A percentile compares a stretch with the other conserved stretches of the same genome.
Evolutionary conservation across 2,888 invertebrate species (phyloP).

Genomic region (Drosophila tanythrix): DNA sequence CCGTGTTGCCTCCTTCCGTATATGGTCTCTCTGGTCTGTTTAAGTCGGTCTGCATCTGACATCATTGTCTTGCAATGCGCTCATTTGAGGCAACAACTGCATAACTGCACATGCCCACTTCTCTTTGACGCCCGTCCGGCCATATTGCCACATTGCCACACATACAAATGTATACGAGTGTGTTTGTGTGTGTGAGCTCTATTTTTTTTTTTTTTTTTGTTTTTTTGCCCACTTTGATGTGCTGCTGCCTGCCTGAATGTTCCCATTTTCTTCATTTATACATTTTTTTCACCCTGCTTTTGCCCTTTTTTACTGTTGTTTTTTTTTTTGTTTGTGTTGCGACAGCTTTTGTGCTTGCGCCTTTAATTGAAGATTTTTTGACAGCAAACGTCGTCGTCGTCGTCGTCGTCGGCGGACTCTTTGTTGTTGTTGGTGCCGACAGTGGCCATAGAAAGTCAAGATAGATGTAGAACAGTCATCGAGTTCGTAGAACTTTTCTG

Average conservation of each 20-base stretch:
- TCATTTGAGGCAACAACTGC: constrained; percentile 67
- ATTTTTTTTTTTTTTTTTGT: background rate
- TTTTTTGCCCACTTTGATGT: constrained; percentile 10
- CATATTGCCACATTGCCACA: constrained; percentile 18
- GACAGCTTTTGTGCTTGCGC: constrained; percentile 76
- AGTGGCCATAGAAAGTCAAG: constrained; percentile 66
- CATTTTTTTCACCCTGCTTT: constrained; percentile 40
- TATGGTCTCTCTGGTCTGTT: constrained; percentile 27
- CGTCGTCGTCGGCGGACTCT: constrained; percentile 30
- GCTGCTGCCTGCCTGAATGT: constrained; percentile 33
- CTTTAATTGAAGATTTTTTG: constrained; percentile 78
- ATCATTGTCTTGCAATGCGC: constrained; percentile 77
- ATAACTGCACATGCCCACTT: constrained; percentile 44
- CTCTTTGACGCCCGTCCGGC: constrained; percentile 14
- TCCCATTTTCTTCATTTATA: constrained; percentile 55
- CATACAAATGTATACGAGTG: background rate
- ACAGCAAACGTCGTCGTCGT: constrained; percentile 72
- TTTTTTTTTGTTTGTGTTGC: constrained; percentile 44
- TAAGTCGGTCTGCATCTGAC: constrained; percentile 65
- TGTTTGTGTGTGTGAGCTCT: constrained; percentile 19
- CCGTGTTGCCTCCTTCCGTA: background rate
- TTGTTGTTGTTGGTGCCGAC: constrained; percentile 19
- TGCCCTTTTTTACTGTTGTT: constrained; percentile 31
- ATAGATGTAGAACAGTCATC: constrained; percentile 59
- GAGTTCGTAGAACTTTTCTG: constrained; percentile 73